Base-by-base conservation (phyloP, 2,113 vertebrate genomes). In the Dasypus novemcinctus region DNA sequence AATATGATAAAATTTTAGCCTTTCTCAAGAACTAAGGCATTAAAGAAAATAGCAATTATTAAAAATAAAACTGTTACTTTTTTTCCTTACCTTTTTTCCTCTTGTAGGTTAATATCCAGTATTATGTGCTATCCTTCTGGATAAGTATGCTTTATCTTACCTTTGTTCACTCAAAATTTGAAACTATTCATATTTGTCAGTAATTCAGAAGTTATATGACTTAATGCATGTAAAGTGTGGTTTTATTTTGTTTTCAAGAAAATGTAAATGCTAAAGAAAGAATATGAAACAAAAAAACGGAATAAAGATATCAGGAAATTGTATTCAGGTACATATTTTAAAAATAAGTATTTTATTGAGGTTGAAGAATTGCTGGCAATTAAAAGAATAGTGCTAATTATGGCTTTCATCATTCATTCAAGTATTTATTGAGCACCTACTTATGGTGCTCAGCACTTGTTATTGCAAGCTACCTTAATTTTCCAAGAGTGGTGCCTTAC, bases 401-500 rank as follows among this genome's bases (percentile, higher is more conserved):
- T 93, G 97, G 97, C 97, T 98, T 98, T 98, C 89, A 33, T 98
- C 97, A 97, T 98, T 98, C 87, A 87, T 93, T 83, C 79, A 61
- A 96, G 94, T 96, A 87, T 98, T 96, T 95, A 95, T 95, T 91
- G 74, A 96, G 96, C 61, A 76, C 97, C 91, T 72, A 12, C 61
- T 81, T 43, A 36, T 2, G 85, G 97, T 91, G 93, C 96, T 97
- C 92, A 85, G 18, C 94, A 75, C 95, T 98, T 98, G 97, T 98
- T 98, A 98, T 97, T 98, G 98, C 98, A 98, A 98, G 98, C 98
- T 98, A 98, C 98, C 98, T 98, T 98, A 98, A 98, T 98, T 98
- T 98, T 98, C 98, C 97, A 97, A 98, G 98, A 98, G 98, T 97
- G 98, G 99, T 99, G 99, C 99, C 99, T 99, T 99, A 99, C 97